These are phyloP conservation scores for Crotalus horridus DNA, from an alignment of 2,113 vertebrate species.

Conservation along the genomic window DNA sequence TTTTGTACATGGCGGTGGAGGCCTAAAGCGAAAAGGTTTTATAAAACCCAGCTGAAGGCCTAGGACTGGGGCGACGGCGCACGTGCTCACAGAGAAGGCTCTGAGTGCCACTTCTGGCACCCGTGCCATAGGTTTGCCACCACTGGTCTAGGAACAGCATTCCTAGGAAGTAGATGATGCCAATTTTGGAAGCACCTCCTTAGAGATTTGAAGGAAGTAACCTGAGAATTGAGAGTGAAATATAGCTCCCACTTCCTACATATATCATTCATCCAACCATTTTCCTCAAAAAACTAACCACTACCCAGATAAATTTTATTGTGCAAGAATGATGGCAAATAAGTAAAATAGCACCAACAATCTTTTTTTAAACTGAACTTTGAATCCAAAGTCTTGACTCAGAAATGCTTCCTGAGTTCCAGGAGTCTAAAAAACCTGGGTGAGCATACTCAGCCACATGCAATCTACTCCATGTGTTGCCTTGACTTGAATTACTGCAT, in stretches of 20 bases:
- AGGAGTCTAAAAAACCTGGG: no score
- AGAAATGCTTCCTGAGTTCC: neutral
- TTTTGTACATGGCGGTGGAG: no score
- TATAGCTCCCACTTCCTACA: neutral
- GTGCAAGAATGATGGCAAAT: neutral
- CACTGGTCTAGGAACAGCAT: neutral
- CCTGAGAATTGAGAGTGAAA: neutral
- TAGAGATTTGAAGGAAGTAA: neutral
- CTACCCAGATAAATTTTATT: neutral
- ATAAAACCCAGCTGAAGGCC: no score
- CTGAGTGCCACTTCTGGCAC: no score
- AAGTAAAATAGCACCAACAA: neutral
- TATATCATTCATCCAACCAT: neutral
- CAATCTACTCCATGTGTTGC: no score
- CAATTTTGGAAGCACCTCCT: neutral
- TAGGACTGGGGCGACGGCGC: no score
- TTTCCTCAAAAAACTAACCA: neutral
- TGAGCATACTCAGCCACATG: neutral
- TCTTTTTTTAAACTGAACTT: neutral
- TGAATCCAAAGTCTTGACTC: neutral
- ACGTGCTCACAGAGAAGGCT: no score
- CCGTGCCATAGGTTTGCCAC: no score
- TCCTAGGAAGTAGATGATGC: neutral
- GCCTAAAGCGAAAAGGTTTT: no score
- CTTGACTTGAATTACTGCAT: neutral